Evolutionary conservation across 2,888 invertebrate genomes (phyloP), one percentile per base, ranked within the genome.

Genomic region (Koerneria pararmatus): DNA sequence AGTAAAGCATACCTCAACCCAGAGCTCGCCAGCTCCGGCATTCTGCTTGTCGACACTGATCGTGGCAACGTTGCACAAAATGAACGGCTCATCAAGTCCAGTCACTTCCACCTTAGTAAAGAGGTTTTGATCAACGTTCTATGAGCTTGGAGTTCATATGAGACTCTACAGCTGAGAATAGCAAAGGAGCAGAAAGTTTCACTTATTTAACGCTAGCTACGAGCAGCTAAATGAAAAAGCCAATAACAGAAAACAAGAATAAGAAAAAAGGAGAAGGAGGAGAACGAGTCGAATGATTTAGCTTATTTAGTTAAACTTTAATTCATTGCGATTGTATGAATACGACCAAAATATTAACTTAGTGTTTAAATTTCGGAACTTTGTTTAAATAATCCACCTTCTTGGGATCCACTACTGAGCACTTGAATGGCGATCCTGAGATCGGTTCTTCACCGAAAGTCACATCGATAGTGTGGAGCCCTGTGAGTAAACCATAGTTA

Each of bases 391-490:
- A 27, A 4, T 5, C 22, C 37, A 63, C 63, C 46, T 68, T 61
- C 64, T 65, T 71, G n/a, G 81, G 80, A 82, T 95, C 94, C 83
- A 94, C 94, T 3, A 94, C 93, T 88, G 95, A 93, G 78, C 93
- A 91, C 77, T 91, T 90, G 85, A 94, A 95, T 4, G 95, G 95
- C 83, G 93, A 93, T 57, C 94, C 94, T 29, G 90, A 90, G 70
- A 93, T 91, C 15, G 92, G 90, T 78, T 80, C 81, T 31, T 83
- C 84, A 83, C 89, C 90, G 70, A 92, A 91, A 69, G 89, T 89
- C 71, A 94, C 91, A 79, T 91, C 90, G 71, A 95, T 90, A 70
- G 91, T 89, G 85, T 95, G 93, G 82, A 93, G 92, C 56, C 94
- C 94, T 82, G 79, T 72, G 34, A 51, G 11, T 34, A 53, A n/a